phyloP scores from a whole-genome alignment of 2,888 invertebrate species.

The Cheilosia variabilis region DNA sequence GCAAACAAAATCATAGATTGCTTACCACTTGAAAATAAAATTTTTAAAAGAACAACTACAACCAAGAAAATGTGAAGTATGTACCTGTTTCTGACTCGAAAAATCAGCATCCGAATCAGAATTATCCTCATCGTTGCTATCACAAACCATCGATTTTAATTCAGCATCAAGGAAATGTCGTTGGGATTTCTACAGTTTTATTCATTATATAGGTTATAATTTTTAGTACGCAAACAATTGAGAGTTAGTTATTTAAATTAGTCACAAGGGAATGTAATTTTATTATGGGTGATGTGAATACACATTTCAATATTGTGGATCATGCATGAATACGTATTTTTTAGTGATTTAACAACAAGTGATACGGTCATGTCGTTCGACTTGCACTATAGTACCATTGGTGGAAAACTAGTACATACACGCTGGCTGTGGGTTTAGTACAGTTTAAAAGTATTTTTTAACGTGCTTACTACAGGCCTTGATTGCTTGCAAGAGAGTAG shows the following conservation, averaged over 20 bases:
- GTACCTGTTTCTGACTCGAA: constrained; percentile 82
- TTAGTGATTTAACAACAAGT: not conserved
- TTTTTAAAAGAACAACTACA: constrained; percentile 11
- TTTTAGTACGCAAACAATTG: constrained; percentile 54
- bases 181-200: constrained; percentile 81
- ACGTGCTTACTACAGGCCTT: no score
- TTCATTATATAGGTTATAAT: constrained; percentile 15
- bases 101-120: constrained; percentile 82
- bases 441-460: no score
- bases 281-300: not conserved
- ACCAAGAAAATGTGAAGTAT: constrained; percentile 53
- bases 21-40: constrained; percentile 2
- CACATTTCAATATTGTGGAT: not conserved
- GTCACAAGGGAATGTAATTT: constrained; percentile 17
- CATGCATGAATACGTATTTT: constrained; percentile 7
- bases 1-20: not conserved
- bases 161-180: constrained; percentile 83
- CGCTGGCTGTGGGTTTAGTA: no score
- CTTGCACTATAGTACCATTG: no score
- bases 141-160: constrained; percentile 83
- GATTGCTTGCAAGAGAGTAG: no score
- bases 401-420: no score
- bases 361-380: no score
- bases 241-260: constrained; percentile 56
- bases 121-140: constrained; percentile 82